Evolutionary conservation across 2,888 invertebrate genomes (phyloP), one percentile per base, ranked within the genome.

Genomic region (Lasius fuliginosus): DNA sequence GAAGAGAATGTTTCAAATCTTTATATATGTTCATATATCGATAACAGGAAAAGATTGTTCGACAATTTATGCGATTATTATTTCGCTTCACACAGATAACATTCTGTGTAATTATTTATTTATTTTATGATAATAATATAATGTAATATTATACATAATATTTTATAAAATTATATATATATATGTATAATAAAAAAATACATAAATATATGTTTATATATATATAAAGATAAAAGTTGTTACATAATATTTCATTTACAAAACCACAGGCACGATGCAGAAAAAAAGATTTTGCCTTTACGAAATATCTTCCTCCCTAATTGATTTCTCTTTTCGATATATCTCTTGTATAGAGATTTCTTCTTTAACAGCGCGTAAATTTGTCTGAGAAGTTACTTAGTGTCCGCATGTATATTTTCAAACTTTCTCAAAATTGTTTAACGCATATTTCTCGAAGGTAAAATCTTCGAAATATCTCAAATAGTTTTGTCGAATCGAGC

Each of bases 1-100:
- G 49, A 56, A 23, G n/a, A 56, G 18, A 56, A 23, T 56, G 8
- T 69, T 69, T 69, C n/a, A 12, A 69, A 69, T 49, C n/a, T 69
- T 68, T 68, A 46, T 68, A 30, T 49, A 49, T 12, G 27, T 23
- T 23, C 23, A 23, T 68, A 18, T 46, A 49, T 68, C 11, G 46
- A 68, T 68, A 49, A 68, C n/a, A 68, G 46, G 6, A 68, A 49
- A 49, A 68, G 3, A n/a, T 67, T 42, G 12, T 42, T 23, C 40
- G 23, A 5, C 4, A 1, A 27, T 46, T 27, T 27, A 68, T 18
- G 30, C 15, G 6, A 49, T 69, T 46, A 18, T 30, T 69, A 53
- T 68, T 68, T 18, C 2, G 30, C 5, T 49, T 68, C 30, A n/a
- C 46, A 69, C 46, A 69, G 3, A 53, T 3, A 68, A 3, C 53